Conservation (phyloP, 2,797 vertebrate genomes). For the Hemibagrus guttatus region DNA sequence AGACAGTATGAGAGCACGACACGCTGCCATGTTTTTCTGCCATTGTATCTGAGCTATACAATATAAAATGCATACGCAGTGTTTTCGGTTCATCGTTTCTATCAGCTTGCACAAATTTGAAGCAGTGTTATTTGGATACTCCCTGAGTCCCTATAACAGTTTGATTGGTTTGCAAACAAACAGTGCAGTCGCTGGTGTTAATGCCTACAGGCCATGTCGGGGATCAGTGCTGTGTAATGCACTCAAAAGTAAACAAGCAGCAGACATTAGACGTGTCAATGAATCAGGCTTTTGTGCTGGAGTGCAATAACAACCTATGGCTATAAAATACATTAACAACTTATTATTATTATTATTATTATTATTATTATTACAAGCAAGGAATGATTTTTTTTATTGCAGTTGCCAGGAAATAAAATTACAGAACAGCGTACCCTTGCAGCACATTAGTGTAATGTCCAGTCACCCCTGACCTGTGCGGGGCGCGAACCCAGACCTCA, state of each 20-base stretch:
- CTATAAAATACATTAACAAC: neutral
- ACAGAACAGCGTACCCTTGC: no score
- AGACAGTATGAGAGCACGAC: neutral
- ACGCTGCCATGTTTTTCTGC: neutral
- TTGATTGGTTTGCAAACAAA: conserved; percentile 31
- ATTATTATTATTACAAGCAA: conserved; percentile 7
- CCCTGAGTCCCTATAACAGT: neutral
- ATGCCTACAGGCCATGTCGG: neutral
- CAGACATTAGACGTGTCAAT: conserved; percentile 7
- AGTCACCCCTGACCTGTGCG: no score
- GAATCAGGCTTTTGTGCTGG: conserved; percentile 4
- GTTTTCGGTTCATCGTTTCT: neutral
- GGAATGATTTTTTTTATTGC: conserved; percentile 8
- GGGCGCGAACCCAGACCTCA: no score
- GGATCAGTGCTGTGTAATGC: conserved; percentile 14
- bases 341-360: neutral
- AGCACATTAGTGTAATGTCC: conserved; percentile 7
- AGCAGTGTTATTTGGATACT: conserved; percentile 1
- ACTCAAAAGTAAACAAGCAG: conserved; percentile 24
- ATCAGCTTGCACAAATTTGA: neutral
- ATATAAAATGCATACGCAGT: conserved; percentile 1
- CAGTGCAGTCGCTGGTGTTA: conserved; percentile 8
- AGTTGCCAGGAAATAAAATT: neutral
- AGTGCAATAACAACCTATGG: conserved; percentile 9
- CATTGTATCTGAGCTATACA: neutral